These are phyloP conservation scores for Dendropsophus ebraccatus DNA, from an alignment of 2,113 vertebrate species.

Conservation along the genomic window DNA sequence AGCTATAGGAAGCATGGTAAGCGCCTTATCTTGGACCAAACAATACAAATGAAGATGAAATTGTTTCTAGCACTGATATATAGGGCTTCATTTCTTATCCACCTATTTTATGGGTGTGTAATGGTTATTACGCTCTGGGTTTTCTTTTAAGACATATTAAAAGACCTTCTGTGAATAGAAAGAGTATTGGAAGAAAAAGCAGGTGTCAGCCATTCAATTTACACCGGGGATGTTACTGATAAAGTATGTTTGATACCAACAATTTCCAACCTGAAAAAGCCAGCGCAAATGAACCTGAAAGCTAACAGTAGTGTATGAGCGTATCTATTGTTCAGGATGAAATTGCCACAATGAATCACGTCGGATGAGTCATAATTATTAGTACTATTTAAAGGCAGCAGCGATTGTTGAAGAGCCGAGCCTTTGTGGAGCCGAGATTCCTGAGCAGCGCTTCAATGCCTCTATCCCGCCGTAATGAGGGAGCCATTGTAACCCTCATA, in stretches of 20 bases:
- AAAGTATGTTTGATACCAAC: background rate
- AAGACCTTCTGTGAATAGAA: background rate
- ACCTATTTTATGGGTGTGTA: background rate
- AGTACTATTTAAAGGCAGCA: constrained; percentile 27
- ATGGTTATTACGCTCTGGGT: background rate
- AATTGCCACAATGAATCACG: constrained; percentile 30
- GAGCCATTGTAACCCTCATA: background rate
- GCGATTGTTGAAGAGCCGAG: background rate
- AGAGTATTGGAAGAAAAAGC: background rate
- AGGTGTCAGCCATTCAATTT: background rate
- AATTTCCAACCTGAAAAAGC: background rate
- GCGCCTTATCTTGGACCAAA: background rate
- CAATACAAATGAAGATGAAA: background rate
- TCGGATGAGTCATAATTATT: constrained; percentile 46
- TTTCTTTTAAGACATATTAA: background rate
- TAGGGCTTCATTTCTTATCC: background rate
- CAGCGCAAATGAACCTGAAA: background rate
- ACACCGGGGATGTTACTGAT: background rate
- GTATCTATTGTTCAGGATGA: constrained; percentile 14
- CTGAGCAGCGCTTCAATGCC: background rate
- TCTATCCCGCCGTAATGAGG: background rate
- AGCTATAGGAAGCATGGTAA: background rate
- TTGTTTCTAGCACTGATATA: background rate
- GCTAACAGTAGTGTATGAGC: background rate
- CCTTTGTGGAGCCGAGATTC: background rate